phyloP scores from a whole-genome alignment of 2,888 invertebrate species.

The Lottia scabra region DNA sequence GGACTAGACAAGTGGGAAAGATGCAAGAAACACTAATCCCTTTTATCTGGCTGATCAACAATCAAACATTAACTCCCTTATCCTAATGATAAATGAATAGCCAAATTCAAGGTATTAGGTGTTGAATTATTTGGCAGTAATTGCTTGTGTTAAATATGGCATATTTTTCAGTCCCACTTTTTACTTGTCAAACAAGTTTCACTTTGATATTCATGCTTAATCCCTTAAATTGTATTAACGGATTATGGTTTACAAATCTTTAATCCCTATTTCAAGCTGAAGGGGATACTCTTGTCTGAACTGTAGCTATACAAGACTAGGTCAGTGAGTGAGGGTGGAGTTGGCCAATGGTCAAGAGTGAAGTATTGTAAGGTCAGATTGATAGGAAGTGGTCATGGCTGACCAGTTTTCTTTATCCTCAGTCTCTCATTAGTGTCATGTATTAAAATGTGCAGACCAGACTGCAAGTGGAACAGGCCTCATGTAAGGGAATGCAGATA shows the following conservation, averaged over 20 bases:
- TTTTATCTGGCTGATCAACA: no score
- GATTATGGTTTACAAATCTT: background rate
- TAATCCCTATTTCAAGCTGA: background rate
- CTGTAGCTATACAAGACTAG: background rate
- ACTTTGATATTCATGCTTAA: background rate
- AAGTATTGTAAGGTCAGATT: background rate
- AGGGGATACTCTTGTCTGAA: background rate
- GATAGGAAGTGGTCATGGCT: slow-evolving; percentile 1
- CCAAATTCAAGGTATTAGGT: no score
- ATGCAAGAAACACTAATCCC: no score
- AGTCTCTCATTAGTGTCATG: background rate
- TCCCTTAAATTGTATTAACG: background rate
- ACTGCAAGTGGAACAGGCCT: background rate
- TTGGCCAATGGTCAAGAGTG: background rate
- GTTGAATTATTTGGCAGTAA: no score
- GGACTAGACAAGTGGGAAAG: no score
- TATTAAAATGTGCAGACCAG: background rate
- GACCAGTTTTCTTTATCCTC: background rate
- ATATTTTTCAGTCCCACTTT: background rate
- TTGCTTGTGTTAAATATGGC: background rate
- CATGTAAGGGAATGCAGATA: background rate
- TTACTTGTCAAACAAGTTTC: background rate
- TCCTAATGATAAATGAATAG: no score
- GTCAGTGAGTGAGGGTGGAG: background rate
- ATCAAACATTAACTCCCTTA: no score